Evolutionary conservation across 1,140 invertebrate genomes (phyloP), one percentile per base, ranked within the genome.

Genomic region (Pseudomyrmex dendroicus): DNA sequence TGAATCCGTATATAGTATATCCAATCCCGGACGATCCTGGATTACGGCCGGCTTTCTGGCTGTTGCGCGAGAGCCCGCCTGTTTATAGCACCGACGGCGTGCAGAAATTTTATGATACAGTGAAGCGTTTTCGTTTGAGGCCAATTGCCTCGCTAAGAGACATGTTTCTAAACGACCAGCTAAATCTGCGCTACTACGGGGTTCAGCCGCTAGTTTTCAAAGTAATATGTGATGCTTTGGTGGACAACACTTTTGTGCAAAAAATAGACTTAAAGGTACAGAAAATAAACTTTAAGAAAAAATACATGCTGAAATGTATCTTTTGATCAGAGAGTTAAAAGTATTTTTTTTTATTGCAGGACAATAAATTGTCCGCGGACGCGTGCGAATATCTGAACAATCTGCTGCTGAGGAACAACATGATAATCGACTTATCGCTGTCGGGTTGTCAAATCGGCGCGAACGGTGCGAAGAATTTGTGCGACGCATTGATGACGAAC

Each of bases 381-480:
- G 92, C 93, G 0, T 95, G 95, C 82, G 94, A 84, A 76, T 90
- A 95, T 78, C 77, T 95, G 12, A 93, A 92, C 52, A 86, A 93
- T 72, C 63, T 95, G 46, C 84, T 95, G 2, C 56, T 83, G 0
- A 86, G 85, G 15, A 95, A 94, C 77, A 80, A 83, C 1, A 82
- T 83, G 2, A 54, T 95, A 59, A 85, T 61, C 50, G 89, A 89
- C n/a, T 54, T 95, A 0, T 87, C 93, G 56, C 84, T 95, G 52
- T 90, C 89, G 4, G 90, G 90, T 50, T 95, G 95, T 90, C 93
- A 93, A 77, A 94, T 95, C 68, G 92, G 92, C 44, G 35, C 86
- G 0, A 76, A 83, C 9, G 94, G 95, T 13, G 84, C 91, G 1
- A 87, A 89, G 70, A 90, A 86, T 73, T 63, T 95, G 0, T 68